These are phyloP conservation scores for Lacerta agilis DNA, from an alignment of 2,797 vertebrate genomes.

Conservation along the genomic window DNA sequence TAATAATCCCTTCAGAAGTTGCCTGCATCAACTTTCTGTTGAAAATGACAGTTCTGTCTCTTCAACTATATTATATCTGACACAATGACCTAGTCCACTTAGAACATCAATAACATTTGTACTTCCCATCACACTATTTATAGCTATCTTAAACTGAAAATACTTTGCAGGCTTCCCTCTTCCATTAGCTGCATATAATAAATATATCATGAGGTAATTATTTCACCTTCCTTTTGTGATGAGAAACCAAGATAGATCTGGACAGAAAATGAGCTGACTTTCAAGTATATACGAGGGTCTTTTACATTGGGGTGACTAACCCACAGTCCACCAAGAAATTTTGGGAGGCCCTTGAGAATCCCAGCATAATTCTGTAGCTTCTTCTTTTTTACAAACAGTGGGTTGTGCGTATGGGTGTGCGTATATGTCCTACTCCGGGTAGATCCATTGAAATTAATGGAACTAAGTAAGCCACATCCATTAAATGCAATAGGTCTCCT, in stretches of 20 bases:
- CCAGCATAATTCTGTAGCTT: too few species aligned
- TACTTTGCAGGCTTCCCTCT: neutral
- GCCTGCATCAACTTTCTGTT: neutral
- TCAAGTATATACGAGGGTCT: neutral
- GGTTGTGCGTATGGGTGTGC: too few species aligned
- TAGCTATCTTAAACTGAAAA: neutral
- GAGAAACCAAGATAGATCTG: neutral
- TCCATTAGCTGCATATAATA: conserved; percentile 13
- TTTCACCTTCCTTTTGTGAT: neutral
- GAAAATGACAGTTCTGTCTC: neutral
- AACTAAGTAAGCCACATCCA: too few species aligned
- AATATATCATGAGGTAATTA: neutral
- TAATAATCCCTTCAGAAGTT: neutral
- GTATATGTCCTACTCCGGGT: too few species aligned
- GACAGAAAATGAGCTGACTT: neutral
- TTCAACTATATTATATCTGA: neutral
- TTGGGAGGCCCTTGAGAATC: too few species aligned
- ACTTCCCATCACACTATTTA: conserved; percentile 12
- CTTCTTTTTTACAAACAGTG: too few species aligned
- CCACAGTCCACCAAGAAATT: too few species aligned
- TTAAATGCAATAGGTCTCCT: too few species aligned
- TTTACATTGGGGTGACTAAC: neutral
- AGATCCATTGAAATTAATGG: too few species aligned
- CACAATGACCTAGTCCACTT: neutral
- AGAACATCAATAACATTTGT: neutral